Evolutionary conservation across 2,888 invertebrate species (phyloP).

Genomic region (Ashinkailepas kermadecensis): DNA sequence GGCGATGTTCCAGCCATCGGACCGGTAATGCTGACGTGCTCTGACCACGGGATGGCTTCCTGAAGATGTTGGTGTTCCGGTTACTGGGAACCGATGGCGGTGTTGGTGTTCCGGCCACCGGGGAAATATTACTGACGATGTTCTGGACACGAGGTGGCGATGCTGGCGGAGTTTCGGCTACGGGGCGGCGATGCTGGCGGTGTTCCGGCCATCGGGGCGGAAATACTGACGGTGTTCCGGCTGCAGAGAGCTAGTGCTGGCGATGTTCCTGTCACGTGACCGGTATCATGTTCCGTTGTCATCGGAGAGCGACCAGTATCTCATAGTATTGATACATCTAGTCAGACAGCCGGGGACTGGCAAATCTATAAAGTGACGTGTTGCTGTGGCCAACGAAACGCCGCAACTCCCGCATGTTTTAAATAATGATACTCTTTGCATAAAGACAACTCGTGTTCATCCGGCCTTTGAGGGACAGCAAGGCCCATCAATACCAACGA

Average conservation of each 20-base stretch:
- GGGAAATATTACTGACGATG: no score
- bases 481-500: no score
- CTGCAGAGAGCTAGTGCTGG: no score
- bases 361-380: neutral
- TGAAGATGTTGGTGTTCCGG: no score
- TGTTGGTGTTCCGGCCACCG: neutral
- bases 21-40: no score
- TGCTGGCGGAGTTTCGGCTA: no score
- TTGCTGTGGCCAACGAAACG: neutral
- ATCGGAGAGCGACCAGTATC: neutral
- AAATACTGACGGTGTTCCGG: no score
- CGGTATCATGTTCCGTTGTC: neutral
- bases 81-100: no score
- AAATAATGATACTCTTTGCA: slow-evolving; percentile 11
- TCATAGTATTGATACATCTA: slow-evolving; percentile 9
- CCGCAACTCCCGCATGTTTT: neutral
- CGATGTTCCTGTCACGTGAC: no score
- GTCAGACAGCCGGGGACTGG: neutral
- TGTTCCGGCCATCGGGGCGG: neutral
- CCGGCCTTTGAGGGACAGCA: neutral
- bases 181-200: neutral
- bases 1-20: no score
- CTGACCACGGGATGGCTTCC: no score
- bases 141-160: no score
- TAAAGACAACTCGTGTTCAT: neutral